Base-by-base conservation (phyloP, 2,888 invertebrate genomes). In the Acrobeloides nanus region DNA sequence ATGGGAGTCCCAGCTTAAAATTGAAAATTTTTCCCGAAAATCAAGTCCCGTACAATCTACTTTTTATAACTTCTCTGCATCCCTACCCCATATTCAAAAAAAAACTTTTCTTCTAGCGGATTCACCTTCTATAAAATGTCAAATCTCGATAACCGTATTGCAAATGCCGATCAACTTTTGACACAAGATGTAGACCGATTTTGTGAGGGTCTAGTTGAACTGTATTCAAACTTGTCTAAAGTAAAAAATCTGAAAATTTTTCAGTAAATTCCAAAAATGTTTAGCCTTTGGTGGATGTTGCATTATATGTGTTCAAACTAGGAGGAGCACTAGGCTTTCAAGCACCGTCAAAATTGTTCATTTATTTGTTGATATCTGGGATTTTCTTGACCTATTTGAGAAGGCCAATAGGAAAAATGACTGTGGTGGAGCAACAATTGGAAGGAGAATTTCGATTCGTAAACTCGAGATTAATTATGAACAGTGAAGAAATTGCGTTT, bases 361-460 rank as follows among this genome's bases (percentile, higher is more conserved):
- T 81, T 0, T 95, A 97, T 75, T 77, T 97, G 52, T 76, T 89
- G 1, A 74, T 88, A 20, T 88, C 92, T 40, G 95, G 95, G 45
- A 77, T 85, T 3, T 77, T 89, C 53, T 77, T 95, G 46, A 92
- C 93, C n/a, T 64, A 66, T 46, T 40, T 69, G 32, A 51, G 69
- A 29, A 47, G 67, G 31, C 69, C 69, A 20, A 67, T 69, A 53
- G 89, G 86, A 1, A 80, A 82, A 38, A 81, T 95, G 79, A 95
- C 95, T 0, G 87, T 90, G 0, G 83, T 83, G 53, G 95, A 97
- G 75, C 95, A 95, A 76, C 87, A 87, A 74, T 78, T 93, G n/a
- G 97, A 97, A 79, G 97, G 95, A 44, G 93, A 97, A 80, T 93
- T 89, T 77, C 82, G 95, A 74, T 93, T 89, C 73, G 89, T 93